These are phyloP conservation scores for Vanacampus margaritifer DNA, from an alignment of 2,113 vertebrate genomes.

Conservation along the genomic window DNA sequence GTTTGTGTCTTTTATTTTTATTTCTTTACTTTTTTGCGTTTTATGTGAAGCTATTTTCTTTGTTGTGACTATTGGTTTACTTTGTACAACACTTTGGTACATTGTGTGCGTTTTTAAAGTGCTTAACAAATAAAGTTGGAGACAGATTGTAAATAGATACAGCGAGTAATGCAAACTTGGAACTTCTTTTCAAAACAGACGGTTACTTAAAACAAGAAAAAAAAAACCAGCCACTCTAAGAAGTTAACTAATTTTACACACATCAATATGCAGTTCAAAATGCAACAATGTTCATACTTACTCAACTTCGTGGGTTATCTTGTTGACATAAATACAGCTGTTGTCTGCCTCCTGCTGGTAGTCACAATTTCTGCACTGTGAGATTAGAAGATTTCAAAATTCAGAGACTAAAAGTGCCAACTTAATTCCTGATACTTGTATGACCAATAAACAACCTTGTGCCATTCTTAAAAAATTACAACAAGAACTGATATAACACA, in stretches of 20 bases:
- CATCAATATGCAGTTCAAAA: background rate
- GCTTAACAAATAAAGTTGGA: too few species aligned
- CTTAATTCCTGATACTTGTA: background rate
- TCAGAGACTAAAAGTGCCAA: background rate
- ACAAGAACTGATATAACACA: background rate
- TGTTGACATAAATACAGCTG: constrained; percentile 94
- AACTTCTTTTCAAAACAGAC: background rate
- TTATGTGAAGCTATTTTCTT: too few species aligned
- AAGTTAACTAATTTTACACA: background rate
- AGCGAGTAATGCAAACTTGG: background rate
- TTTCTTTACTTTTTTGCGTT: too few species aligned
- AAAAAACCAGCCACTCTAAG: too few species aligned
- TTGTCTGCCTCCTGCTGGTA: constrained; percentile 95
- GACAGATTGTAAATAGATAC: background rate
- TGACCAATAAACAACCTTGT: background rate
- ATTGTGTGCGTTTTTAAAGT: too few species aligned
- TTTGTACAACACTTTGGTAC: too few species aligned
- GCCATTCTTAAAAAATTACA: background rate
- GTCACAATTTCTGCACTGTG: constrained; percentile 90
- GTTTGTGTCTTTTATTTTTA: too few species aligned
- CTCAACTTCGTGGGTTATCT: constrained; percentile 91
- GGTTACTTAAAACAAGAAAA: too few species aligned
- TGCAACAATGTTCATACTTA: constrained; percentile 34
- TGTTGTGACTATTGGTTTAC: too few species aligned
- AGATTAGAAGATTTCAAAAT: background rate